Evolutionary conservation across 2,888 invertebrate species (phyloP).

Genomic region (Amiota mariae): DNA sequence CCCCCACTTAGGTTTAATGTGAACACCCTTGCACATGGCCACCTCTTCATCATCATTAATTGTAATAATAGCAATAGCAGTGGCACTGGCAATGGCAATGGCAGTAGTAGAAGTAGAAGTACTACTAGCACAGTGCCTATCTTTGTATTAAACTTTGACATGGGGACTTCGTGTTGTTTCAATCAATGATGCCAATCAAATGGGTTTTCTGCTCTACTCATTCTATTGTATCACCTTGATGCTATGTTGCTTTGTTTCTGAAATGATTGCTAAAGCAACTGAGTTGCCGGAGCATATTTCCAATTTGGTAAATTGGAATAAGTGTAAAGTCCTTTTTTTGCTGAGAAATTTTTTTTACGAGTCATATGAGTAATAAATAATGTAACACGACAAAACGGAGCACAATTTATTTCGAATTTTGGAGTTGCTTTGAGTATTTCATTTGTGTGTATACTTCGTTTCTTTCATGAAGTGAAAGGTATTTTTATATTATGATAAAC

Average conservation of each 20-base stretch:
- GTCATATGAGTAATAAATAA: slow-evolving; percentile 21
- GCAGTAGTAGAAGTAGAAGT: too few species aligned
- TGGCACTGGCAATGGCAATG: too few species aligned
- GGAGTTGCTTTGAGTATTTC: background rate
- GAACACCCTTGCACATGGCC: too few species aligned
- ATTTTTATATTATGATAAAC: too few species aligned
- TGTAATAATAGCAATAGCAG: too few species aligned
- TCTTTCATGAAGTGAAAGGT: background rate
- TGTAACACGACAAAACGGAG: slow-evolving; percentile 9
- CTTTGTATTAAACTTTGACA: slow-evolving; percentile 40
- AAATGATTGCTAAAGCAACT: background rate
- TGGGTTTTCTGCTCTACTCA: slow-evolving; percentile 46
- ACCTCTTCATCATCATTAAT: too few species aligned
- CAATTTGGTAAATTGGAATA: slow-evolving; percentile 21
- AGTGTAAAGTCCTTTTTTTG: slow-evolving; percentile 9
- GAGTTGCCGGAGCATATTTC: slow-evolving; percentile 12
- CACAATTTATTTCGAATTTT: slow-evolving; percentile 19
- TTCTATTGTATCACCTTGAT: slow-evolving; percentile 56
- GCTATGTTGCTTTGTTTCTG: slow-evolving; percentile 4
- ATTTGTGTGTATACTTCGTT: background rate
- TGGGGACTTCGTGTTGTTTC: slow-evolving; percentile 63
- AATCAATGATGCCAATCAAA: slow-evolving; percentile 70
- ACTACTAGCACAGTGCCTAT: too few species aligned
- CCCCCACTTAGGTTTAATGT: too few species aligned
- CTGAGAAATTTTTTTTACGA: background rate